These are phyloP conservation scores for Oopsacas minuta DNA, from an alignment of 37 sponge, comb jelly and placozoan genomes.

Conservation along the genomic window DNA sequence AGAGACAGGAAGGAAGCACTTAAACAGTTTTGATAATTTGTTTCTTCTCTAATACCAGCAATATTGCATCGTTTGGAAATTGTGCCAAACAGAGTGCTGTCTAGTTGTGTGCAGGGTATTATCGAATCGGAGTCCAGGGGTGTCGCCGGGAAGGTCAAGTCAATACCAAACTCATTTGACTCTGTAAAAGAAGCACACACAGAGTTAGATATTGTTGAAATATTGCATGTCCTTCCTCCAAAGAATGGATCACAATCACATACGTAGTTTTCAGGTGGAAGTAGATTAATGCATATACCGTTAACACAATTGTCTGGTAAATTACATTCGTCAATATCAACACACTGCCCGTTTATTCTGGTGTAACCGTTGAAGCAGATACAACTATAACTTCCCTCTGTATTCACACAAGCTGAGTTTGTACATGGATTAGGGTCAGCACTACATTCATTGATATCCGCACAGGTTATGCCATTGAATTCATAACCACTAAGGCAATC, in stretches of 20 bases:
- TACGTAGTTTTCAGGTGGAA: neutral
- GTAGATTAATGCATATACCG: neutral
- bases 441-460: neutral
- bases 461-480: neutral
- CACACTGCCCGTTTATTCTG: neutral
- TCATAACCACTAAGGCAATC: neutral
- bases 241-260: neutral
- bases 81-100: neutral
- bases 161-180: neutral
- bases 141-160: neutral
- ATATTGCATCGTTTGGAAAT: neutral
- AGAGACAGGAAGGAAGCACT: slow-evolving; percentile 1
- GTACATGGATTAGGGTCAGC: neutral
- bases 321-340: neutral
- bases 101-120: neutral
- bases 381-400: neutral
- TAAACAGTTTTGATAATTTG: neutral
- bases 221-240: neutral
- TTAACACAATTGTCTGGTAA: neutral
- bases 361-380: neutral
- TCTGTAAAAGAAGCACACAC: neutral
- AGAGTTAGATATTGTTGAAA: neutral
- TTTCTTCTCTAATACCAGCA: neutral
- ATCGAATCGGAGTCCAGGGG: neutral
- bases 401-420: neutral